phyloP scores from a whole-genome alignment of 2,797 vertebrate species.

The Forpus xanthops region DNA sequence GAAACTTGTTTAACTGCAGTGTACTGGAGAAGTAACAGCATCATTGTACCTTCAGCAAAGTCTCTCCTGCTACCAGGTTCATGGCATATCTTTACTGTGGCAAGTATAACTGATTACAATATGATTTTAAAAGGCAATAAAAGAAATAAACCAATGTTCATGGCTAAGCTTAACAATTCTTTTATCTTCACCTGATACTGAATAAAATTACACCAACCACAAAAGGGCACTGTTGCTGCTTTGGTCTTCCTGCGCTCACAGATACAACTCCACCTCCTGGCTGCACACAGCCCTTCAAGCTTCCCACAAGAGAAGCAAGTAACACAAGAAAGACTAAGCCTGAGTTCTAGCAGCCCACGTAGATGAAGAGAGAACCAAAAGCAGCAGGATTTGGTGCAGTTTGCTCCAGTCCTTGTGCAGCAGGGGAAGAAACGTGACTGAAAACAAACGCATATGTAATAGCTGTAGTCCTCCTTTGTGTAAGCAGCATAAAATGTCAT shows the following conservation, averaged over 20 bases:
- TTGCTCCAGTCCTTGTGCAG: fast-evolving
- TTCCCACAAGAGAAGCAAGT: not conserved
- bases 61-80: slow-evolving; percentile 1
- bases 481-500: fast-evolving
- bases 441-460: too few relatives aligned
- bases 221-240: fast-evolving
- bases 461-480: not conserved
- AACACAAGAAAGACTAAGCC: not conserved
- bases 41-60: not conserved
- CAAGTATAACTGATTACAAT: not conserved
- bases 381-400: not conserved
- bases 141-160: not conserved
- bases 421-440: not conserved
- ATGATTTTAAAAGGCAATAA: slow-evolving; percentile 17
- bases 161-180: slow-evolving; percentile 5
- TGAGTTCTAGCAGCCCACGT: not conserved
- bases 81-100: not conserved
- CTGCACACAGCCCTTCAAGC: fast-evolving
- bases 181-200: not conserved
- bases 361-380: not conserved
- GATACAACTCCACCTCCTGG: fast-evolving
- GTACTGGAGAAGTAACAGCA: not conserved
- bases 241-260: not conserved
- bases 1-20: not conserved
- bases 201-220: slow-evolving; percentile 1